Base-by-base conservation (phyloP, 2,888 invertebrate species). In the Arge pagana region DNA sequence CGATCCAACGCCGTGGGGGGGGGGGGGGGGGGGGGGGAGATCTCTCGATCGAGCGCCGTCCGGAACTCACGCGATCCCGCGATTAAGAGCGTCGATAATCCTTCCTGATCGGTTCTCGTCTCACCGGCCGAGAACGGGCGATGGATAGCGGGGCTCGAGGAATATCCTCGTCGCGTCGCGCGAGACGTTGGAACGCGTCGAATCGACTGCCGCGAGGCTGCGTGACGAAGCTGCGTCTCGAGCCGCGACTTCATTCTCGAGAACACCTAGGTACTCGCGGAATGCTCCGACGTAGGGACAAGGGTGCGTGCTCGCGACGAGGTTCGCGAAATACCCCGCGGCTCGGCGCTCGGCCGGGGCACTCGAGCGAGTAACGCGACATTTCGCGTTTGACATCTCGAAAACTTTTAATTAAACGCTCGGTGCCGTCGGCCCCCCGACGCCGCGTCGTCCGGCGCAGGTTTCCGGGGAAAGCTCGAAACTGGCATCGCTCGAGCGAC, bases 221-320 rank as follows among this genome's bases (percentile, higher is more conserved):
- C 26, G 51, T 56, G 52, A 60, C 58, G 58, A 54, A 56, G 45
- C 52, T 59, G 55, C 53, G 56, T 61, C 57, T 53, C 48, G 51
- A 51, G 30, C 30, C 21, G 35, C 42, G 21, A 7, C 15, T 40
- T 2, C 23, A 11, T 19, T 41, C 48, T 30, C 21, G 11, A 10
- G 15, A 41, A 48, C 35, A 41, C 48, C 40, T 49, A 48, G 48
- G 42, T 40, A 53, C 49, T 43, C 48, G 43, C 40, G 55, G 48
- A 43, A 43, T 55, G 31, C 51, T 50, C 43, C 48, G 21, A 43
- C 36, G 54, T 45, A 48, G 52, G 48, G 52, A 57, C 49, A 52
- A 28, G 49, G 11, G 43, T 48, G 60, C 26, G 7, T 33, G 24
- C 33, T 36, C 36, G 33, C n/a, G n/a, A n/a, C n/a, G n/a, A n/a